phyloP scores from a whole-genome alignment of 2,888 invertebrate genomes.

The Plagodis dolabraria region DNA sequence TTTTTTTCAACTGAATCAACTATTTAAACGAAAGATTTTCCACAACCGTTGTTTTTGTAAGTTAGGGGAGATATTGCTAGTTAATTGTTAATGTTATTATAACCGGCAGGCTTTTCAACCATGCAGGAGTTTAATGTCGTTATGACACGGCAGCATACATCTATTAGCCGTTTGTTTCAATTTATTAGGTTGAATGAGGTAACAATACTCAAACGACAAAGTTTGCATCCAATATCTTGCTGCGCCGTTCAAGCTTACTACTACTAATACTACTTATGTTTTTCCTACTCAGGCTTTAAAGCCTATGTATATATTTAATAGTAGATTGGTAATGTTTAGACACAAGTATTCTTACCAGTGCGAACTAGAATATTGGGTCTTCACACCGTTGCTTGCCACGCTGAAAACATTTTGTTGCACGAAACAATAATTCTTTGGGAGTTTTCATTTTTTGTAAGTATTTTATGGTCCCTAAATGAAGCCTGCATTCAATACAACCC shows the following conservation, averaged over 20 bases:
- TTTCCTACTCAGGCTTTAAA: no score
- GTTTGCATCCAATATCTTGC: conserved; percentile 4
- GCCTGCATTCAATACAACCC: no score
- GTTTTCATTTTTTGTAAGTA: no score
- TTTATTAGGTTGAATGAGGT: conserved; percentile 26
- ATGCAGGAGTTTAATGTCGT: conserved; percentile 47
- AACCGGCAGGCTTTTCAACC: conserved; percentile 47
- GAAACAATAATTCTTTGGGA: no score
- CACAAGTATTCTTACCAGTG: no score
- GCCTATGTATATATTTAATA: no score
- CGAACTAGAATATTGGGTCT: no score
- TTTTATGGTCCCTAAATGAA: no score
- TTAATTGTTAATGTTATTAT: conserved; percentile 59
- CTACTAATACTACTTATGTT: no score
- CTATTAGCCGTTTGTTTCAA: conserved; percentile 23
- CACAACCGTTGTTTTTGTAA: conserved; percentile 29
- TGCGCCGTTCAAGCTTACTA: neutral
- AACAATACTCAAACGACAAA: conserved; percentile 8
- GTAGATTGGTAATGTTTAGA: no score
- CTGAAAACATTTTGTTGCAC: no score
- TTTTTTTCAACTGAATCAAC: conserved; percentile 1
- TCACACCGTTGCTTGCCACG: no score
- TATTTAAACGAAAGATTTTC: conserved; percentile 18
- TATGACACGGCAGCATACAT: conserved; percentile 51
- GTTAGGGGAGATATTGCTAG: conserved; percentile 45